phyloP scores from a whole-genome alignment of 2,113 vertebrate species.

The Danio rerio region DNA sequence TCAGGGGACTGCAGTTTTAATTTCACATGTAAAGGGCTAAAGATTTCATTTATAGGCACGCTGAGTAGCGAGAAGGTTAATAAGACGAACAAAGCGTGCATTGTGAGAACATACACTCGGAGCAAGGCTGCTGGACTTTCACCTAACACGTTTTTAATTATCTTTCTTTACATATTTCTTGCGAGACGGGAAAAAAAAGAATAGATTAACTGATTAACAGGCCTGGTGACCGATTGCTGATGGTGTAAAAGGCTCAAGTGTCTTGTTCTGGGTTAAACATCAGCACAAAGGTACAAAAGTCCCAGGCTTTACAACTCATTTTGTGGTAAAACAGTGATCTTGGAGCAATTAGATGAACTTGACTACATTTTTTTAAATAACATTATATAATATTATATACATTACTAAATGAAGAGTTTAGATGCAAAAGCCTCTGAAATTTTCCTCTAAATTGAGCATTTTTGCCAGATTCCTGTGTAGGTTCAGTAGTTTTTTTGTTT shows the following conservation, averaged over 20 bases:
- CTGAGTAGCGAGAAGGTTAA: conserved; percentile 82
- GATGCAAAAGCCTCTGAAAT: too few relatives aligned
- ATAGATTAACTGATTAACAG: conserved; percentile 81
- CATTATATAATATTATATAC: too few relatives aligned
- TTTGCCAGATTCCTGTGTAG: too few relatives aligned
- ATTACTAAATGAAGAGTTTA: too few relatives aligned
- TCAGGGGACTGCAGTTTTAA: conserved; percentile 86
- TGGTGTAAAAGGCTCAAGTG: conserved; percentile 68
- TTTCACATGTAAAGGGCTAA: conserved; percentile 86
- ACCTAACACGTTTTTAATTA: conserved; percentile 87
- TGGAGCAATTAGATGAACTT: background rate
- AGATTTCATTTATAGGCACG: conserved; percentile 86
- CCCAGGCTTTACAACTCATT: background rate
- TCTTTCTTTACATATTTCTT: conserved; percentile 77
- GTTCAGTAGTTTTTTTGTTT: too few relatives aligned
- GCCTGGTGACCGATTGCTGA: conserved; percentile 73
- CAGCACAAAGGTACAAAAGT: conserved; percentile 63
- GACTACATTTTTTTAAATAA: too few relatives aligned
- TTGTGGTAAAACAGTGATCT: conserved; percentile 1
- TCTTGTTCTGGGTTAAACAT: conserved; percentile 54
- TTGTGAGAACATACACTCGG: conserved; percentile 79
- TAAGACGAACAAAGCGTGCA: conserved; percentile 83
- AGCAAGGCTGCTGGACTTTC: conserved; percentile 80
- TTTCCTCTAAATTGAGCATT: too few relatives aligned
- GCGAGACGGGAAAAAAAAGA: conserved; percentile 63